phyloP scores from a whole-genome alignment of 2,797 vertebrate species.

The Phrynocephalus vlangalii region DNA sequence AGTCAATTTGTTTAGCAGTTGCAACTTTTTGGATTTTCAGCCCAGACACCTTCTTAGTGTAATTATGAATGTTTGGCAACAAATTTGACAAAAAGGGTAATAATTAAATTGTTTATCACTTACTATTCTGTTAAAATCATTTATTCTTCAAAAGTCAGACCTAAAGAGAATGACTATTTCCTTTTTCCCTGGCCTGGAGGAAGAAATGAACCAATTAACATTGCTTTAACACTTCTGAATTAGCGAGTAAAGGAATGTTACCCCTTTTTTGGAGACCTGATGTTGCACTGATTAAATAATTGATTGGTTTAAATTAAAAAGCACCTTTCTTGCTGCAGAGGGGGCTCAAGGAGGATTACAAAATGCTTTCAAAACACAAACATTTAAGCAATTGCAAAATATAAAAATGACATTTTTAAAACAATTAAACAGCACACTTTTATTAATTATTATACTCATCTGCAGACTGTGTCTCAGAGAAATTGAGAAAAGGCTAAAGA shows the following conservation, averaged over 20 bases:
- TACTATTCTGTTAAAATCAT: background rate
- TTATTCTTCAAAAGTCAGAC: conserved; percentile 18
- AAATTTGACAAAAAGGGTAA: conserved; percentile 14
- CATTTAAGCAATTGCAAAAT: too few species aligned
- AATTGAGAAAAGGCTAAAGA: too few species aligned
- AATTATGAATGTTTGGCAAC: background rate
- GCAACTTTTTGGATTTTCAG: background rate
- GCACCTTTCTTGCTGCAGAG: too few species aligned
- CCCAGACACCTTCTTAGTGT: background rate
- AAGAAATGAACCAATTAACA: background rate
- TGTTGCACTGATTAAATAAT: background rate
- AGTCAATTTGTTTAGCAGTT: background rate
- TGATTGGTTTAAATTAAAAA: too few species aligned
- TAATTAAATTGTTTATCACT: background rate
- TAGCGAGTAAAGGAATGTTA: background rate
- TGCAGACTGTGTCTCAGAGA: too few species aligned
- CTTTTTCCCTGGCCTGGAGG: background rate
- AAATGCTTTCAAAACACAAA: too few species aligned
- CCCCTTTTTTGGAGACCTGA: background rate
- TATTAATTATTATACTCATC: too few species aligned
- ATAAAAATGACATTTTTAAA: too few species aligned
- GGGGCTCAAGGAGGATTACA: too few species aligned
- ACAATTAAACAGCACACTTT: too few species aligned
- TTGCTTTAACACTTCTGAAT: background rate
- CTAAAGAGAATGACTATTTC: background rate